These are phyloP conservation scores for Harpegnathos saltator DNA, from an alignment of 1,140 invertebrate species.

Conservation along the genomic window DNA sequence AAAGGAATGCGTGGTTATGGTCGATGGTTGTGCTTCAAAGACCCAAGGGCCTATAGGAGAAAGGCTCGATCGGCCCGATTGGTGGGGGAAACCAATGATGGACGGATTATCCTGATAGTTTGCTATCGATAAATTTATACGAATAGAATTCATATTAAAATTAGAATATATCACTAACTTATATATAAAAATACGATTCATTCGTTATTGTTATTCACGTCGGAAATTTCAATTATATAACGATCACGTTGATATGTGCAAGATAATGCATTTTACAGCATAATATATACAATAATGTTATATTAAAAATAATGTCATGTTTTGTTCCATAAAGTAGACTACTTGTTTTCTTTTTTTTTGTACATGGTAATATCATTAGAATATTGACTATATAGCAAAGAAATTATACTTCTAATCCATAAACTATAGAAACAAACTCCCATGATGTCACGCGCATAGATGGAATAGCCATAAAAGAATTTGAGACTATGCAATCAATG, in stretches of 20 bases:
- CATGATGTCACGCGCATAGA: slow-evolving; percentile 64
- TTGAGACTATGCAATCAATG: background rate
- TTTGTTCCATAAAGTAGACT: slow-evolving; percentile 20
- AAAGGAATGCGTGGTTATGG: slow-evolving; percentile 47
- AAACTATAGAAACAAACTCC: slow-evolving; percentile 81
- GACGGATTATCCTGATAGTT: slow-evolving; percentile 79
- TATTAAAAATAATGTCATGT: background rate
- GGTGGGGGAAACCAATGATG: slow-evolving; percentile 79
- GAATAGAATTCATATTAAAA: slow-evolving; percentile 69
- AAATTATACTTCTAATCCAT: slow-evolving; percentile 74
- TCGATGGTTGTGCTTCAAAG: slow-evolving; percentile 56
- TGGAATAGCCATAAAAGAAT: slow-evolving; percentile 19
- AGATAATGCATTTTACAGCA: too few species aligned
- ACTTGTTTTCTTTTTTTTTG: background rate
- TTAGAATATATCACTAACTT: slow-evolving; percentile 32
- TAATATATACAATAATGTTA: too few species aligned
- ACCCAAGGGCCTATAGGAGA: slow-evolving; percentile 62
- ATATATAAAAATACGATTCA: slow-evolving; percentile 20
- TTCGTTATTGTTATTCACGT: background rate
- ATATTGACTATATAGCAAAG: background rate
- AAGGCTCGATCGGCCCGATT: slow-evolving; percentile 68
- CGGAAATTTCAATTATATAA: too few species aligned
- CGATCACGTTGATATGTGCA: too few species aligned
- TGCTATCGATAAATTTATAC: slow-evolving; percentile 74
- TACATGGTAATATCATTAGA: background rate